Conservation (phyloP, 2,888 invertebrate genomes). For the Trissolcus brochymenae region DNA sequence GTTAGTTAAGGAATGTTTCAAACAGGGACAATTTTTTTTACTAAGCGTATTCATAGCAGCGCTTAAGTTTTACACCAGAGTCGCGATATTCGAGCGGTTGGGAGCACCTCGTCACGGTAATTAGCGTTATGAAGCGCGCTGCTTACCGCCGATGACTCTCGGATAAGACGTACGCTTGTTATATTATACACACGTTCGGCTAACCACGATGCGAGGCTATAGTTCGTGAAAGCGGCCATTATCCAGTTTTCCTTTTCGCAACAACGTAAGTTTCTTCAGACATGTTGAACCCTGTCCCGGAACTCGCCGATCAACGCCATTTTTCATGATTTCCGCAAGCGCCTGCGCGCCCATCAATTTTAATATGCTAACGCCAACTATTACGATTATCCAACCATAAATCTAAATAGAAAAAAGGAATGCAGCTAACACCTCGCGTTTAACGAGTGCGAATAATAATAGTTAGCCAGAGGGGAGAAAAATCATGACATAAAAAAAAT, state of each 20-base stretch:
- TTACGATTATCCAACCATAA: slow-evolving; percentile 47
- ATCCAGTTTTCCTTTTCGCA: slow-evolving; percentile 70
- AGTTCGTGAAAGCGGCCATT: slow-evolving; percentile 75
- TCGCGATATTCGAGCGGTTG: slow-evolving; percentile 60
- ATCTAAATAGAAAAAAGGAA: slow-evolving; percentile 40
- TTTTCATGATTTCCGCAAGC: slow-evolving; percentile 55
- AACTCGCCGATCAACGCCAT: slow-evolving; percentile 57
- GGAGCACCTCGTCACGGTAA: slow-evolving; percentile 71
- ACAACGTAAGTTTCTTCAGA: slow-evolving; percentile 36
- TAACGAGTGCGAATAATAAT: slow-evolving; percentile 19
- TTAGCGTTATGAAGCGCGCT: slow-evolving; percentile 74
- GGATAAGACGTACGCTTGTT: slow-evolving; percentile 65
- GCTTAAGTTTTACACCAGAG: slow-evolving; percentile 30
- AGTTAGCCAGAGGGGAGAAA: background rate
- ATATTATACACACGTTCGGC: slow-evolving; percentile 67
- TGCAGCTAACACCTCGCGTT: slow-evolving; percentile 29
- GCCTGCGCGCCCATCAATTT: slow-evolving; percentile 30
- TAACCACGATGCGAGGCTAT: slow-evolving; percentile 67
- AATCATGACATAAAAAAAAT: background rate
- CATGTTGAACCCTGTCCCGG: slow-evolving; percentile 43
- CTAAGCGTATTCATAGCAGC: slow-evolving; percentile 29
- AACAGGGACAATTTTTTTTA: slow-evolving; percentile 26
- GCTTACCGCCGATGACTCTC: slow-evolving; percentile 69
- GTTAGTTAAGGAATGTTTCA: slow-evolving; percentile 1
- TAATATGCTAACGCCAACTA: slow-evolving; percentile 50